Conservation (phyloP, 1,140 invertebrate genomes). For the Apis mellifera region DNA sequence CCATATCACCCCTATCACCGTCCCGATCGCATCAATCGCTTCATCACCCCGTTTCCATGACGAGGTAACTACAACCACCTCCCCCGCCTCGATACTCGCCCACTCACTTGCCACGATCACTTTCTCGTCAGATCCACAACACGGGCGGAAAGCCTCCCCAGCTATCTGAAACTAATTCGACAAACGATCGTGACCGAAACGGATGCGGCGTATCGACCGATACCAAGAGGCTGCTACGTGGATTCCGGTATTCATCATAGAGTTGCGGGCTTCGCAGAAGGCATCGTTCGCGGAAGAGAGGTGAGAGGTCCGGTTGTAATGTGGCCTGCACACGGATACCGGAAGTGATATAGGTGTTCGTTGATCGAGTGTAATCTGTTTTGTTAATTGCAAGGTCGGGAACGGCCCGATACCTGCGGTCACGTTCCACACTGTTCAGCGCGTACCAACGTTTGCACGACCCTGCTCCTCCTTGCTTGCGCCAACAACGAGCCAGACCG, state of each 20-base stretch:
- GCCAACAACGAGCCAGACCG: constrained; percentile 48
- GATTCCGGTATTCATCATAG: constrained; percentile 30
- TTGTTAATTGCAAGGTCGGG: constrained; percentile 78
- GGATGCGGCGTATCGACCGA: constrained; percentile 23
- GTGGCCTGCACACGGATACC: constrained; percentile 33
- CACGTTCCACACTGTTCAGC: constrained; percentile 70
- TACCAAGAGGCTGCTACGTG: not conserved
- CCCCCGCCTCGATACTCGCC: not conserved
- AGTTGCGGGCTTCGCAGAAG: not conserved
- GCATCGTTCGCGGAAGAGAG: constrained; percentile 1
- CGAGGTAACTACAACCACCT: not conserved
- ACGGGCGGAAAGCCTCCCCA: not conserved
- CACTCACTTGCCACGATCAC: not conserved
- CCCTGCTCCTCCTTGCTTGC: constrained; percentile 7
- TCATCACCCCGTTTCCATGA: not conserved
- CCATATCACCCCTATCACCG: not conserved
- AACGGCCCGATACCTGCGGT: constrained; percentile 74
- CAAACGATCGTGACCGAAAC: not conserved
- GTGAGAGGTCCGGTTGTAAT: constrained; percentile 52
- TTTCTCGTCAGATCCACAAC: not conserved
- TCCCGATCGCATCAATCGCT: not conserved
- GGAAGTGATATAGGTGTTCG: constrained; percentile 63
- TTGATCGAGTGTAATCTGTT: constrained; percentile 79
- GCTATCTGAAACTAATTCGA: constrained; percentile 13
- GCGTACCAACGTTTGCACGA: constrained; percentile 38